Base-by-base conservation (phyloP, 2,797 vertebrate genomes). In the Myripristis jacobus region DNA sequence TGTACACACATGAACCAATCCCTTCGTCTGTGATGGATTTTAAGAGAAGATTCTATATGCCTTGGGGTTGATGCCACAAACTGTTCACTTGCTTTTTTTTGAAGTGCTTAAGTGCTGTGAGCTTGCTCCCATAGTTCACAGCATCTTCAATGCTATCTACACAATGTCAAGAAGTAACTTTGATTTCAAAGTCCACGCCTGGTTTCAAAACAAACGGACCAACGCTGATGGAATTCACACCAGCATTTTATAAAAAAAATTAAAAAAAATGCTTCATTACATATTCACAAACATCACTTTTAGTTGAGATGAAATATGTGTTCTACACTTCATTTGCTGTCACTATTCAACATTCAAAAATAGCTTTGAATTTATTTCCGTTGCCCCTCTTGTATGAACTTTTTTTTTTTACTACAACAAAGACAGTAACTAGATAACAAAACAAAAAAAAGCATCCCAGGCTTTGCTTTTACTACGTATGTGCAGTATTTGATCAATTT, bases 231-330 rank as follows among this genome's bases (percentile, higher is more conserved):
- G 55, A 66, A 63, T 66, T 47, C 62, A 69, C 50, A 81, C 81
- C 83, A 83, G 82, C 78, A 78, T 80, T 83, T 80, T 80, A 65
- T 74, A 79, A 57, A 67, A 15, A n/a, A n/a, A n/a, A n/a, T n/a
- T n/a, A n/a, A n/a, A n/a, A n/a, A n/a, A n/a, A n/a, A n/a, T n/a
- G 2, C 6, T 6, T 70, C 58, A 58, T 65, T 56, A 59, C 22
- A 41, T 41, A 60, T 60, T 73, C 36, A 43, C 55, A 71, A 57
- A 57, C 56, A 46, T 67, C 34, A 66, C 46, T 31, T 64, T 64
- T 22, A 56, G 61, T 53, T 22, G 1, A 31, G 4, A 22, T 24
- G 22, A 47, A 25, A 43, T 16, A 1, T 55, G 13, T 54, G 25
- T 27, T 8, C 52, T 54, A 6, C n/a, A 55, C 11, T 19, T n/a